These are phyloP conservation scores for Temnothorax ravouxi DNA, from an alignment of 2,888 invertebrate species.

Conservation along the genomic window DNA sequence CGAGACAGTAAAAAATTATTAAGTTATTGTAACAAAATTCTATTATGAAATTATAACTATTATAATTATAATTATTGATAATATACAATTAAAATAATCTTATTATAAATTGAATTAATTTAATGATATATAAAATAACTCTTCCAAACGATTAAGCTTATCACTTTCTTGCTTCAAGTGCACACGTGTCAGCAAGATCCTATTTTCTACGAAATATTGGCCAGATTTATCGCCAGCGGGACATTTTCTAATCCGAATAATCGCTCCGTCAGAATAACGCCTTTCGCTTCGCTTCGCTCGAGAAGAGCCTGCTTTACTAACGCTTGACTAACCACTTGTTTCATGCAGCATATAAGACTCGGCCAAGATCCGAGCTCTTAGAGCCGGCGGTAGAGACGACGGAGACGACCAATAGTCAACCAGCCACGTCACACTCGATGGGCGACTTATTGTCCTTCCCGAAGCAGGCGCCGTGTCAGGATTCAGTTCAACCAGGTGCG, in stretches of 20 bases:
- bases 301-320: conserved; percentile 79
- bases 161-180: conserved; percentile 16
- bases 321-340: conserved; percentile 82
- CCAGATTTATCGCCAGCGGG: background rate
- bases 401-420: conserved; percentile 74
- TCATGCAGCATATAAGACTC: conserved; percentile 83
- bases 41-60: background rate
- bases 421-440: conserved; percentile 84
- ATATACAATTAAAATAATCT: background rate
- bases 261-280: conserved; percentile 23
- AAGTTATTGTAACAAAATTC: background rate
- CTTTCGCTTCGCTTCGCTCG: conserved; percentile 48
- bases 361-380: conserved; percentile 85
- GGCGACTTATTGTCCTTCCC: conserved; percentile 84
- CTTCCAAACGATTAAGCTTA: background rate
- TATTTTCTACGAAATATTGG: conserved; percentile 15
- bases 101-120: background rate
- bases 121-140: conserved; percentile 1
- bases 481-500: conserved; percentile 81
- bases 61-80: too few species aligned
- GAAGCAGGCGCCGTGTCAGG: conserved; percentile 68
- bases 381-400: conserved; percentile 76
- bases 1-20: background rate
- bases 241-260: conserved; percentile 26
- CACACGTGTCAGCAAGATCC: conserved; percentile 8